Evolutionary conservation across 1,140 invertebrate genomes (phyloP), one percentile per base, ranked within the genome.

Genomic region (Brachionus plicatilis): DNA sequence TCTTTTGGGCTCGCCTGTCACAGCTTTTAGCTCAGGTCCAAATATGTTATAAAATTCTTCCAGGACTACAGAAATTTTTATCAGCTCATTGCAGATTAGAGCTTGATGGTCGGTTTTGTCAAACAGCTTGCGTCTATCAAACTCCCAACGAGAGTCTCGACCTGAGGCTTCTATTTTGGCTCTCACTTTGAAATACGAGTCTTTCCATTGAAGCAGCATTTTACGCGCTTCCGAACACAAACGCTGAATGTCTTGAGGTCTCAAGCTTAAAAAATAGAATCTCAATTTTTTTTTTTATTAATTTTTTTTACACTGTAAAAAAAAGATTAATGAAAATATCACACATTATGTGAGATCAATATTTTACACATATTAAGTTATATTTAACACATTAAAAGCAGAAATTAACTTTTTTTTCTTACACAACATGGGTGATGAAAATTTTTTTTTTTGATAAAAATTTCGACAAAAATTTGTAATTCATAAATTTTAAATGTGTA

Each of bases 31-130:
- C 86, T 96, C 93, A 4, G 93, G 90, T 0, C 94, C 94, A 87
- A 97, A 96, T 68, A 96, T 94, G 85, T 95, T 95, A 87, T 94
- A 93, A 87, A 96, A 96, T 87, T 96, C 94, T 86, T 94, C 92
- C 0, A 95, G 90, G 0, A 94, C 92, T 87, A 93, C 91, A 11
- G 93, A 92, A 80, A 95, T 92, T 86, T 93, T 91, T 47, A 93
- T 90, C 20, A 96, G 90, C 88, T 96, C 93, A 27, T 92, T 90
- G 85, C 93, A 94, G n/a, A 96, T 94, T 12, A 85, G 85, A 12
- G 92, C 92, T 85, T 95, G 93, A 87, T 96, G 95, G 87, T 96
- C 94, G 0, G 94, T 94, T 70, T 92, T 91, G 8, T 92, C 92
- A 88, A 96, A 96, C 1, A 96, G 89, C 65, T 91, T 91, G 9